These are phyloP conservation scores for Catharus bicknelli DNA, from an alignment of 2,113 vertebrate genomes.

Conservation along the genomic window DNA sequence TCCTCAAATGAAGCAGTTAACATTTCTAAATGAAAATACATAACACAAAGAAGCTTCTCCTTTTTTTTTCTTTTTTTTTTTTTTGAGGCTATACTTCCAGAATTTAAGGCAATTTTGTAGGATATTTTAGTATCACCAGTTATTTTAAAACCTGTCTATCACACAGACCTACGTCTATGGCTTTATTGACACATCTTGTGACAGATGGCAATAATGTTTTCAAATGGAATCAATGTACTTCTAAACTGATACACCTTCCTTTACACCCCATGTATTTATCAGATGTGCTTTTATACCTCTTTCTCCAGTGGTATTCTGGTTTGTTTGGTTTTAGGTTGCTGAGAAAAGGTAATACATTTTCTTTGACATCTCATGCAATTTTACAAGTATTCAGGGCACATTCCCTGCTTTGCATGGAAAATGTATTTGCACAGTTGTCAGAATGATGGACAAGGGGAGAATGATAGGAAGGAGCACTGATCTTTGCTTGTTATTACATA, in stretches of 20 bases:
- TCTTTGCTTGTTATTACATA: slow-evolving; percentile 86
- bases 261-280: slow-evolving; percentile 16
- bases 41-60: neutral
- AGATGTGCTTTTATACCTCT: slow-evolving; percentile 46
- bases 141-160: slow-evolving; percentile 63
- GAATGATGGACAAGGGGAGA: slow-evolving; percentile 86
- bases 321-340: slow-evolving; percentile 66
- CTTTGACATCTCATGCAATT: slow-evolving; percentile 71
- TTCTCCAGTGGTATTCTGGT: slow-evolving; percentile 51
- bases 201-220: slow-evolving; percentile 58
- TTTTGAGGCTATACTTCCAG: neutral
- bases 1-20: slow-evolving; percentile 56
- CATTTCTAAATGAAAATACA: slow-evolving; percentile 31
- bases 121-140: slow-evolving; percentile 21
- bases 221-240: slow-evolving; percentile 47
- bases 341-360: slow-evolving; percentile 71
- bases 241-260: neutral
- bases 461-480: slow-evolving; percentile 73
- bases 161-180: neutral
- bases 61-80: neutral
- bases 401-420: slow-evolving; percentile 85
- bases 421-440: slow-evolving; percentile 92
- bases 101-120: slow-evolving; percentile 35
- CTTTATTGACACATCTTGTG: slow-evolving; percentile 28
- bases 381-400: slow-evolving; percentile 75